phyloP scores from a whole-genome alignment of 2,797 vertebrate genomes.

The Malacoctenus gilli region DNA sequence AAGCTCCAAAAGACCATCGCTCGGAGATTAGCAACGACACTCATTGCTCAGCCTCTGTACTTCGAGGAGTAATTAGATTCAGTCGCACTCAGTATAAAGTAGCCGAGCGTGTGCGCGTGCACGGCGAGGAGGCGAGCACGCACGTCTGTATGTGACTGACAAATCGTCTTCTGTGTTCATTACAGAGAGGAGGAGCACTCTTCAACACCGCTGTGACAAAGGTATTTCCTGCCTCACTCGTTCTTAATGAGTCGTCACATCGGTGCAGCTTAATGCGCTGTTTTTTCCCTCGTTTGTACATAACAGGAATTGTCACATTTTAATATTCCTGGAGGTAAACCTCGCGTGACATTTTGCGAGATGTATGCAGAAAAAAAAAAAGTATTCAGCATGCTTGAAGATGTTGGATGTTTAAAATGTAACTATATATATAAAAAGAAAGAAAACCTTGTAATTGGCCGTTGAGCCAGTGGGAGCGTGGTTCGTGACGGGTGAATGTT shows the following conservation, averaged over 20 bases:
- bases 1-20: neutral
- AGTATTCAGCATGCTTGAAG: neutral
- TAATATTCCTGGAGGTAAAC: neutral
- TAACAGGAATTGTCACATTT: slow-evolving; percentile 7
- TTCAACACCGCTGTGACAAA: slow-evolving; percentile 93
- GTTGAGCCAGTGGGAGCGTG: slow-evolving; percentile 6
- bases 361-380: neutral
- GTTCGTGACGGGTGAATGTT: slow-evolving; percentile 18
- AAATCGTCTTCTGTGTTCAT: slow-evolving; percentile 37
- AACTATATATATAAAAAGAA: too few relatives aligned
- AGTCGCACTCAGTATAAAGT: neutral
- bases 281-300: neutral
- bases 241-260: neutral
- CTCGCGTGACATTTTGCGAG: slow-evolving; percentile 2
- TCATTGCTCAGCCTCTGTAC: neutral
- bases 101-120: slow-evolving; percentile 3
- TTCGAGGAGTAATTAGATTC: neutral
- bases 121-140: neutral
- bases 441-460: slow-evolving; percentile 1
- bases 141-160: slow-evolving; percentile 12
- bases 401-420: slow-evolving; percentile 3
- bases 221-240: slow-evolving; percentile 82
- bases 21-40: neutral
- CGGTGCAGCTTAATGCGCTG: neutral
- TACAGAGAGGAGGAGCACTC: slow-evolving; percentile 88